A percentile compares a stretch with the other conserved stretches of the same genome.
Conservation (phyloP, 53 echinoderm and acorn worm species). For the Actinopyga echinites region DNA sequence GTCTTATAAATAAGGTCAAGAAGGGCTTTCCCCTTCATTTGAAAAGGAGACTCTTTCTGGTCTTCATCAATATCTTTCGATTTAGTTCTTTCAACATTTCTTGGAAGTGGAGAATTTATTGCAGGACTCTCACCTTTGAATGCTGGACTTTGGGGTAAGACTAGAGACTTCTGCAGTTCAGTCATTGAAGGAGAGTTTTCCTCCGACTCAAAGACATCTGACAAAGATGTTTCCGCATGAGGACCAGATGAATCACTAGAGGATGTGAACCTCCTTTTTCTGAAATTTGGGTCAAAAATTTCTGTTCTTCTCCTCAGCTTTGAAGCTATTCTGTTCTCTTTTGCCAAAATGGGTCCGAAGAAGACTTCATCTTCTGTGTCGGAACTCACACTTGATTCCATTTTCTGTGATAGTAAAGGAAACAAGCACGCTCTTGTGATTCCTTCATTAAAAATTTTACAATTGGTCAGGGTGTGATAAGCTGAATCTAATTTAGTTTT, state of each 20-base stretch:
- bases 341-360: slow-evolving; percentile 70
- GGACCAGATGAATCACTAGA: slow-evolving; percentile 10
- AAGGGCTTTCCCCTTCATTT: slow-evolving; percentile 10
- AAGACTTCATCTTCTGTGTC: slow-evolving; percentile 80
- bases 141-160: no score
- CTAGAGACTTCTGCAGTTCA: no score
- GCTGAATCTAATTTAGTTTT: no score
- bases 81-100: not conserved
- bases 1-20: slow-evolving; percentile 1
- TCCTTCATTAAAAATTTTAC: no score
- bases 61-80: not conserved
- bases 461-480: no score
- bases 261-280: not conserved
- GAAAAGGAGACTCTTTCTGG: slow-evolving; percentile 24
- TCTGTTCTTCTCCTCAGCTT: slow-evolving; percentile 77
- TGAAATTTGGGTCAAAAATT: slow-evolving; percentile 61
- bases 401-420: not conserved
- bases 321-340: slow-evolving; percentile 62
- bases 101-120: not conserved
- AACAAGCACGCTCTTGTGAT: no score
- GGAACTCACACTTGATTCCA: slow-evolving; percentile 1
- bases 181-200: no score
- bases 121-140: not conserved
- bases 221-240: no score
- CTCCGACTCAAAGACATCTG: no score